phyloP scores from a whole-genome alignment of 2,113 vertebrate species.

The Emydura subglobosa region DNA sequence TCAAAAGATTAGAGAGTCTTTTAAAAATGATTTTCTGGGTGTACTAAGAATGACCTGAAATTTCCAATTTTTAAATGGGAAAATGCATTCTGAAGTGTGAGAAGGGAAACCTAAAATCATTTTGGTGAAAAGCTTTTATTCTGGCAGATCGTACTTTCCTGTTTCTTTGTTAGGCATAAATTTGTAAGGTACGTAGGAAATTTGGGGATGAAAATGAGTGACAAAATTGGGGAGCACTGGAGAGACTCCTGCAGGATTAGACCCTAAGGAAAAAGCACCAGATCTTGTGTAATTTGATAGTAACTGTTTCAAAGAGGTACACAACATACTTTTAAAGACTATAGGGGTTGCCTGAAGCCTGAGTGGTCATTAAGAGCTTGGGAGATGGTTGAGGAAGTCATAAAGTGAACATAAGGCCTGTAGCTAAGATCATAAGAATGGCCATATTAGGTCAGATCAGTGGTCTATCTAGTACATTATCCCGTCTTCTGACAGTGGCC shows the following conservation, averaged over 20 bases:
- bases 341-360: no score
- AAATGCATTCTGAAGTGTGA: neutral
- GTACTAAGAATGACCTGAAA: neutral
- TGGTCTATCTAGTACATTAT: no score
- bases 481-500: no score
- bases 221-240: neutral
- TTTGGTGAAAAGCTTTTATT: neutral
- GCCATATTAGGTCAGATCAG: no score
- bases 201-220: neutral
- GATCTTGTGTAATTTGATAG: neutral
- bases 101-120: neutral
- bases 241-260: accelerated
- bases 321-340: neutral
- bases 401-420: neutral
- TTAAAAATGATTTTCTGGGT: neutral
- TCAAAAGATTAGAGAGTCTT: neutral
- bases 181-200: neutral
- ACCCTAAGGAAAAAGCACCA: neutral
- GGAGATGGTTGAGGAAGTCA: neutral
- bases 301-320: neutral
- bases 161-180: neutral
- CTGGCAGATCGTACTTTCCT: neutral
- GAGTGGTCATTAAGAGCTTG: neutral
- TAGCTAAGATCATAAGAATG: no score
- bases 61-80: neutral